A percentile compares a stretch with the other conserved stretches of the same genome.
Conservation (phyloP, 2,888 invertebrate species). For the Cephus runcator region DNA sequence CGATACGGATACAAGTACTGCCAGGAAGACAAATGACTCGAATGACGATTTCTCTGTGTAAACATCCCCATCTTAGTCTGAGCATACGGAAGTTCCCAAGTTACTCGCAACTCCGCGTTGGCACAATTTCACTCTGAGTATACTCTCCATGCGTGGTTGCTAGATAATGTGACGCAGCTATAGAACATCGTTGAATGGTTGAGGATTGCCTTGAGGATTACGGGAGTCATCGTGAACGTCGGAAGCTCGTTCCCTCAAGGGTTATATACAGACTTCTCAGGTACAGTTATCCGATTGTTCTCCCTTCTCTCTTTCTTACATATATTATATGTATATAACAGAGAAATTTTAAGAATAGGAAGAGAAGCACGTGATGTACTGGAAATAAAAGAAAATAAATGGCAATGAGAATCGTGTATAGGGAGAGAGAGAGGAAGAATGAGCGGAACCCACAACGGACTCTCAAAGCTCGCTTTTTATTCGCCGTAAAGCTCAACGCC, state of each 20-base stretch:
- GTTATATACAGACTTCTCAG: too few relatives aligned
- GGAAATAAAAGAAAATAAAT: not conserved
- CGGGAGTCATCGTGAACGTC: not conserved
- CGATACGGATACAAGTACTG: conserved; percentile 5
- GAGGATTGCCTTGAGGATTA: not conserved
- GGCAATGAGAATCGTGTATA: not conserved
- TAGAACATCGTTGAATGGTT: not conserved
- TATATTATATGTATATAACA: not conserved
- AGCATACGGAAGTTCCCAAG: not conserved
- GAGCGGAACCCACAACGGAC: not conserved
- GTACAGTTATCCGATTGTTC: not conserved
- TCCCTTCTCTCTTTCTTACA: not conserved
- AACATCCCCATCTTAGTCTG: not conserved
- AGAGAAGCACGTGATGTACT: not conserved
- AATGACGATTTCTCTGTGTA: conserved; percentile 11
- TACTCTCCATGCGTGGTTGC: not conserved
- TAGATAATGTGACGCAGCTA: not conserved
- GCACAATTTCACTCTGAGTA: not conserved
- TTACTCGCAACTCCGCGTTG: not conserved
- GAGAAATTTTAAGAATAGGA: not conserved
- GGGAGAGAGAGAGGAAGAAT: not conserved
- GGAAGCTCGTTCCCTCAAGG: not conserved
- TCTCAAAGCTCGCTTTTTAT: conserved; percentile 28
- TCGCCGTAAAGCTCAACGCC: conserved; percentile 34
- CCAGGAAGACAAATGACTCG: conserved; percentile 17